Percentiles rank a stretch among this genome's conserved stretches.
Conservation (phyloP, 2,113 vertebrate genomes). For the Macroglossus sobrinus region DNA sequence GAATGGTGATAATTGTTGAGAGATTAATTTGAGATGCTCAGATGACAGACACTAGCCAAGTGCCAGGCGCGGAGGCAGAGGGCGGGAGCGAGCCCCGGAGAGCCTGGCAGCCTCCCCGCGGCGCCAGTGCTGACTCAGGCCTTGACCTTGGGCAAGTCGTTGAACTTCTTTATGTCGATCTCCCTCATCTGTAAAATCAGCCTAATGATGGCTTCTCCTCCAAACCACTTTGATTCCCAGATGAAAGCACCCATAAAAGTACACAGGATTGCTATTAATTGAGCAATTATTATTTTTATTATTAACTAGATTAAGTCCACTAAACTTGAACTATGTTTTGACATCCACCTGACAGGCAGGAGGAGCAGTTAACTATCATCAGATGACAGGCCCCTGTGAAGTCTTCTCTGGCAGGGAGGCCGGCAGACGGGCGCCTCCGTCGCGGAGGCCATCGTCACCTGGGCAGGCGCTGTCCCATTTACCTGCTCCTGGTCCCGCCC, state of each 20-base stretch:
- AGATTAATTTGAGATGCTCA: constrained; percentile 66
- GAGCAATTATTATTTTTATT: constrained; percentile 76
- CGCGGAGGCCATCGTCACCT: accelerated
- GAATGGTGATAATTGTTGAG: constrained; percentile 68
- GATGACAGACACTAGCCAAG: constrained; percentile 56
- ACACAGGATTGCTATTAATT: constrained; percentile 75
- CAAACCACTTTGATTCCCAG: constrained; percentile 71
- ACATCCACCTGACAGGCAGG: constrained; percentile 52
- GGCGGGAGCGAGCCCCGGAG: not conserved
- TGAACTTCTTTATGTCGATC: constrained; percentile 35
- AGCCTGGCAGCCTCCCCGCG: not conserved
- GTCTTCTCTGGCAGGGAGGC: not conserved
- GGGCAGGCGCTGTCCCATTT: not conserved
- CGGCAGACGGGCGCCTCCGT: not conserved
- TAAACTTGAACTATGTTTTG: constrained; percentile 68
- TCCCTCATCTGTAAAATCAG: constrained; percentile 67
- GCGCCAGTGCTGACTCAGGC: constrained; percentile 50
- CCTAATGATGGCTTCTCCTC: constrained; percentile 55
- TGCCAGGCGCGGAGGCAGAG: not conserved
- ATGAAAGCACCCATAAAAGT: constrained; percentile 71
- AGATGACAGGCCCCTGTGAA: constrained; percentile 10
- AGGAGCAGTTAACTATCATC: not conserved
- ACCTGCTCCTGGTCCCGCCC: not conserved
- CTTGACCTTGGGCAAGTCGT: constrained; percentile 60
- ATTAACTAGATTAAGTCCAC: constrained; percentile 71